A percentile compares a stretch with the other conserved stretches of the same genome.
Evolutionary conservation across 1,140 invertebrate genomes (phyloP).

Genomic region (Diabrotica undecimpunctata): DNA sequence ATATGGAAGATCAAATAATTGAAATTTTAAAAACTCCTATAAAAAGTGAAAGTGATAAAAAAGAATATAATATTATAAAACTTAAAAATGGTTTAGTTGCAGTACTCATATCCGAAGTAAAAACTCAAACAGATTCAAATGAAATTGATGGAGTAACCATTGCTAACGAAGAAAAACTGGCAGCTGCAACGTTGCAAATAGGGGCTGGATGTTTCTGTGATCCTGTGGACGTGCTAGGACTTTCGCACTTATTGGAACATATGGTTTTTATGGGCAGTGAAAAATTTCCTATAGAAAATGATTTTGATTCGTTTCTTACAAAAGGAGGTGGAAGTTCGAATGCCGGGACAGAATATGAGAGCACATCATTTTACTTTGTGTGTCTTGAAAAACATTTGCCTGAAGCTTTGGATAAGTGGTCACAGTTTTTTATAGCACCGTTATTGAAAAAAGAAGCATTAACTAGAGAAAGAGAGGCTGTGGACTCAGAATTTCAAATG

Average conservation of each 20-base stretch:
- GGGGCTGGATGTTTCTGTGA: conserved; percentile 57
- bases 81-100: conserved; percentile 66
- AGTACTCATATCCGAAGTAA: conserved; percentile 61
- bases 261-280: conserved; percentile 94
- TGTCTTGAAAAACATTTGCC: conserved; percentile 73
- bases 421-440: conserved; percentile 86
- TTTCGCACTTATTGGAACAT: conserved; percentile 94
- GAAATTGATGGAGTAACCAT: conserved; percentile 43
- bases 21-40: conserved; percentile 47
- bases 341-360: conserved; percentile 79
- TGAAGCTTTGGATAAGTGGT: conserved; percentile 78
- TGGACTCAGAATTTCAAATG: conserved; percentile 78
- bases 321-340: conserved; percentile 81
- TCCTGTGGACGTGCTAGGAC: conserved; percentile 41
- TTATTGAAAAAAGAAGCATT: conserved; percentile 84
- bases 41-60: no score
- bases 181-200: conserved; percentile 67
- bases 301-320: conserved; percentile 73
- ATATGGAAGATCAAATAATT: conserved; percentile 27
- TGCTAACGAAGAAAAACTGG: conserved; percentile 25
- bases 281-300: conserved; percentile 83
- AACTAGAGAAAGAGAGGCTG: conserved; percentile 51
- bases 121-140: conserved; percentile 15
- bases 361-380: conserved; percentile 85
- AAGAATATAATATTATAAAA: conserved; percentile 54